Evolutionary conservation across 2,797 vertebrate genomes (phyloP).

Genomic region (Platyrinchus mystaceus): DNA sequence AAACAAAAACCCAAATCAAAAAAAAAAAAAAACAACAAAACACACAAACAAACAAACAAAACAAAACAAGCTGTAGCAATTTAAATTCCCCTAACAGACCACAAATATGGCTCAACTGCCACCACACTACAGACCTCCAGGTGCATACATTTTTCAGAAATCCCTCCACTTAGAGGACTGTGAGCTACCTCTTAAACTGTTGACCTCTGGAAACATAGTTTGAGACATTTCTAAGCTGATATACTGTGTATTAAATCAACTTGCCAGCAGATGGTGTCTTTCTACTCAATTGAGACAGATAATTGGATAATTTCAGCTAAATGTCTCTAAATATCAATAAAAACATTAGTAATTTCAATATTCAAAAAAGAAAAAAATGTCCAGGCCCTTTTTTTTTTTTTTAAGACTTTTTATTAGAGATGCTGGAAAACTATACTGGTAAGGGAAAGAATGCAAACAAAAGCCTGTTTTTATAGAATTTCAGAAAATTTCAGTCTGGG

Average conservation of each 20-base stretch:
- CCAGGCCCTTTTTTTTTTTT: not conserved
- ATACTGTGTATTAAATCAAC: not conserved
- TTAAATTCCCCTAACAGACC: not conserved
- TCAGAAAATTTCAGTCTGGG: not conserved
- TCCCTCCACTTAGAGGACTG: not conserved
- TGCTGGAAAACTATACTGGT: not conserved
- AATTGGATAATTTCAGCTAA: not conserved
- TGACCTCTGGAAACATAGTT: not conserved
- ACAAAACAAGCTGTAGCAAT: not conserved
- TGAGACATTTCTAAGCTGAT: not conserved
- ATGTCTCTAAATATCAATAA: not conserved
- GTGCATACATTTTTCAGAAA: not conserved
- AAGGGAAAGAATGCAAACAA: not conserved
- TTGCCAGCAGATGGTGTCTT: conserved; percentile 56
- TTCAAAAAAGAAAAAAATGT: not conserved
- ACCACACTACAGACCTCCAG: not conserved
- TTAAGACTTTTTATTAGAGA: not conserved
- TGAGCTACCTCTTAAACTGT: not conserved
- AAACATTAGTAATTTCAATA: not conserved
- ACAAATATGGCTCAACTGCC: not conserved
- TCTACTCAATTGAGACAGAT: conserved; percentile 3
- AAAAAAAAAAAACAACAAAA: too few relatives aligned
- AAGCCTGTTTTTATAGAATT: not conserved
- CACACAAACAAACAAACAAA: too few relatives aligned
- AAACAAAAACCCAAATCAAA: not conserved